Evolutionary conservation across 2,797 vertebrate genomes (phyloP), one percentile per base, ranked within the genome.

Genomic region (Spinus pinus): DNA sequence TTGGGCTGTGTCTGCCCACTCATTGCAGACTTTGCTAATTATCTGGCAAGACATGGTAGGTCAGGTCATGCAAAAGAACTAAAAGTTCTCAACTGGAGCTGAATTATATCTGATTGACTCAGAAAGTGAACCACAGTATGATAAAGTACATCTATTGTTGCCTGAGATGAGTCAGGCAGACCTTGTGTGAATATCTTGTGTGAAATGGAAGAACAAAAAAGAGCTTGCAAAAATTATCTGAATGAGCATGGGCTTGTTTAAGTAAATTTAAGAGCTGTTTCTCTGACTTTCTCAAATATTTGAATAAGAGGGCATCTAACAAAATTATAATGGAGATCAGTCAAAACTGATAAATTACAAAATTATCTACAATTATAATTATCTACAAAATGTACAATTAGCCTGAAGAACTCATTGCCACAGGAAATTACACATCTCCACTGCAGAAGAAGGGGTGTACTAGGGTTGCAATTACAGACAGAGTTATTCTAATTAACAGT

Each of bases 361-460:
- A 93, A 96, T 95, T 82, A 82, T 87, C 78, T 82, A 70, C 78
- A 91, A 86, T 88, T 93, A 69, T 65, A 84, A 89, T 92, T 93
- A 77, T 53, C 70, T 73, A 87, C 60, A 80, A 84, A 90, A 82
- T 82, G 49, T 82, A 65, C 46, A 89, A 93, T 92, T 95, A 94
- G 78, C 50, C 62, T 64, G 41, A 57, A 92, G 85, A 95, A 79
- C 51, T 89, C 66, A 72, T 69, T 94, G 88, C 61, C 83, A 88
- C 62, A 89, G 88, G 73, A 94, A 93, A 89, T 94, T 77, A 71
- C 33, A 61, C 81, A 86, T 94, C 51, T 92, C 47, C 35, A 33
- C 41, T 53, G 10, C 2, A 73, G 75, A 83, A 86, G 30, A 81
- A 92, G 41, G 28, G 9, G 19, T 80, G 28, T 77, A 53, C 17